Evolutionary conservation across 2,113 vertebrate genomes (phyloP).

Genomic region (Aegithalos caudatus): DNA sequence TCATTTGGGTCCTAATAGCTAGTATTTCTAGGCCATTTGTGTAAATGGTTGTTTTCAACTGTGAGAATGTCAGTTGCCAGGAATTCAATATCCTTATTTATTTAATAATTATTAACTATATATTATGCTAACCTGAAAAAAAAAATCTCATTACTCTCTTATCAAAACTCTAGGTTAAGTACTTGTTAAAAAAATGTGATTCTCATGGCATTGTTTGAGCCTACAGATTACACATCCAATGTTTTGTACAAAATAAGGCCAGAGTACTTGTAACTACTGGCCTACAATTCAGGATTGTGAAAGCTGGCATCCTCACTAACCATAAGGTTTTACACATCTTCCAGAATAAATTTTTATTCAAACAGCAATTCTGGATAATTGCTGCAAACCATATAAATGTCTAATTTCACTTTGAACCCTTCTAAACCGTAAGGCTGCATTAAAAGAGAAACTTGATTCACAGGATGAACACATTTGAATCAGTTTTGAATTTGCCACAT

Average conservation of each 20-base stretch:
- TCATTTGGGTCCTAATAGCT: neutral
- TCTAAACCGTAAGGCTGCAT: neutral
- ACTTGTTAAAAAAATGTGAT: neutral
- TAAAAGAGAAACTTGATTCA: neutral
- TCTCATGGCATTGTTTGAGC: neutral
- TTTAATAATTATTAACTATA: neutral
- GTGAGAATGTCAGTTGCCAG: neutral
- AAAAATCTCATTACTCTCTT: neutral
- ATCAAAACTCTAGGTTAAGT: neutral
- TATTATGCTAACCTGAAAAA: neutral
- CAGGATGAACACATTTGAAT: neutral
- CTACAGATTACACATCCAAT: neutral
- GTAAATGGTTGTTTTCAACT: slow-evolving; percentile 18
- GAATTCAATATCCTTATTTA: neutral
- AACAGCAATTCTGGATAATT: neutral
- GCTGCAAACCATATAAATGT: neutral
- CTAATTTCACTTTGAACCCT: neutral
- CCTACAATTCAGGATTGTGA: neutral
- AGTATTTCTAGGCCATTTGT: slow-evolving; percentile 21
- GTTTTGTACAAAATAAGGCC: neutral
- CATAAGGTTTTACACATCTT: neutral
- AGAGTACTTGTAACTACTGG: neutral
- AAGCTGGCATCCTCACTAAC: neutral
- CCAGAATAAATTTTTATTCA: neutral
- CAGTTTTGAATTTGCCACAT: neutral